Conservation (phyloP, 1,140 invertebrate genomes). For the Leptinotarsa texana region DNA sequence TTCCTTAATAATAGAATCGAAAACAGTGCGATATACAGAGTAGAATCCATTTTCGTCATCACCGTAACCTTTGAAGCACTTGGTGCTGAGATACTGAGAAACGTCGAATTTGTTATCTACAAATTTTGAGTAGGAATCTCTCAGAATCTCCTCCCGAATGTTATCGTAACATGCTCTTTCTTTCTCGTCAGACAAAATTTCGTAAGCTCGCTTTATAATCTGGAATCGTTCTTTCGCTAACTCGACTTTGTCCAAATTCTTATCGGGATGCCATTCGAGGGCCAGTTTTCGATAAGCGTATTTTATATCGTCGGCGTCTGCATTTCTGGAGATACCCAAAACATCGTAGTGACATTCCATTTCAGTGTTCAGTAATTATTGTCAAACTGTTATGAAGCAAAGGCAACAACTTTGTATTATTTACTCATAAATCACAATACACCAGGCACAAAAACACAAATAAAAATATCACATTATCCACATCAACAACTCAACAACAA, state of each 20-base stretch:
- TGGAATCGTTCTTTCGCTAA: conserved; percentile 92
- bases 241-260: conserved; percentile 82
- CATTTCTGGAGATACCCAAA: conserved; percentile 74
- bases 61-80: conserved; percentile 87
- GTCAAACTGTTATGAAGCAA: too few relatives aligned
- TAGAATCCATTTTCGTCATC: conserved; percentile 92
- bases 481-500: too few relatives aligned
- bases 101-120: conserved; percentile 87
- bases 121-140: conserved; percentile 81
- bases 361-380: neutral
- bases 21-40: conserved; percentile 84
- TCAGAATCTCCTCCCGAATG: conserved; percentile 85
- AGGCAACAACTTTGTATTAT: too few relatives aligned
- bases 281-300: conserved; percentile 89
- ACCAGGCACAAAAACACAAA: too few relatives aligned
- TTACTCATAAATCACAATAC: too few relatives aligned
- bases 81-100: conserved; percentile 85
- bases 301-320: conserved; percentile 81
- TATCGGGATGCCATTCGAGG: conserved; percentile 88
- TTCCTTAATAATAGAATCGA: conserved; percentile 84
- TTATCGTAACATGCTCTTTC: conserved; percentile 95
- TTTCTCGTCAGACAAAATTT: conserved; percentile 89
- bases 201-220: conserved; percentile 93
- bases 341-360: conserved; percentile 94
- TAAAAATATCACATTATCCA: too few relatives aligned